Conservation (phyloP, 2,888 invertebrate genomes). For the Isoperla grammatica region DNA sequence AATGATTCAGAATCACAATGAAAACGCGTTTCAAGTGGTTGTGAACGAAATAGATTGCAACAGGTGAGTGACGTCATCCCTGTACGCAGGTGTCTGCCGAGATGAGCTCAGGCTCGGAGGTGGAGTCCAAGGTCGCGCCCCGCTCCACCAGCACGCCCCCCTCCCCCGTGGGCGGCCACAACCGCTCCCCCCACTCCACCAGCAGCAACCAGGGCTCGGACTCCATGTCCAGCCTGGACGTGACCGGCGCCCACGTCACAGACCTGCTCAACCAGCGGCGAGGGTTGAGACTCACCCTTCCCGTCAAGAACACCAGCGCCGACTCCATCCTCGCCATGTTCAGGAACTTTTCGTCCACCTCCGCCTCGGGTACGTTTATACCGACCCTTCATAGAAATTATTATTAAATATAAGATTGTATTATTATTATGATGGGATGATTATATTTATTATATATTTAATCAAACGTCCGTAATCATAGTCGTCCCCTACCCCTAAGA, state of each 20-base stretch:
- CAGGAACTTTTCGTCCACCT: constrained; percentile 59
- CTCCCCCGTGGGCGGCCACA: constrained; percentile 60
- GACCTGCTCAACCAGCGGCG: constrained; percentile 40
- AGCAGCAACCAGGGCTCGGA: constrained; percentile 68
- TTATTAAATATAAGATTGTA: too few relatives aligned
- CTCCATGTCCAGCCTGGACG: constrained; percentile 66
- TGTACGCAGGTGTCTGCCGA: constrained; percentile 57
- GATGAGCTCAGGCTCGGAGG: constrained; percentile 69
- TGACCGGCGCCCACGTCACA: constrained; percentile 45
- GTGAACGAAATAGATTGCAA: too few relatives aligned
- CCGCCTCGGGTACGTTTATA: constrained; percentile 47
- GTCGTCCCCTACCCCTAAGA: too few relatives aligned
- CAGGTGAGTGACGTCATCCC: neutral
- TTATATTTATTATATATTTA: too few relatives aligned
- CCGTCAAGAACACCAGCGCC: constrained; percentile 53
- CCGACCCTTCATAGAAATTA: neutral
- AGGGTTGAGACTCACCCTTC: constrained; percentile 4
- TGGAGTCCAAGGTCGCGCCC: constrained; percentile 48
- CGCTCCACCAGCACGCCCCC: constrained; percentile 41
- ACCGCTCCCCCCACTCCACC: constrained; percentile 59
- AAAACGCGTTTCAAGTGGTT: too few relatives aligned
- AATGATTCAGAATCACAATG: too few relatives aligned
- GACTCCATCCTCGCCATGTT: constrained; percentile 77
- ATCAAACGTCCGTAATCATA: too few relatives aligned
- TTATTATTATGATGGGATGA: too few relatives aligned